Evolutionary conservation across 1,140 invertebrate species (phyloP).

Genomic region (Kradibia gibbosae): DNA sequence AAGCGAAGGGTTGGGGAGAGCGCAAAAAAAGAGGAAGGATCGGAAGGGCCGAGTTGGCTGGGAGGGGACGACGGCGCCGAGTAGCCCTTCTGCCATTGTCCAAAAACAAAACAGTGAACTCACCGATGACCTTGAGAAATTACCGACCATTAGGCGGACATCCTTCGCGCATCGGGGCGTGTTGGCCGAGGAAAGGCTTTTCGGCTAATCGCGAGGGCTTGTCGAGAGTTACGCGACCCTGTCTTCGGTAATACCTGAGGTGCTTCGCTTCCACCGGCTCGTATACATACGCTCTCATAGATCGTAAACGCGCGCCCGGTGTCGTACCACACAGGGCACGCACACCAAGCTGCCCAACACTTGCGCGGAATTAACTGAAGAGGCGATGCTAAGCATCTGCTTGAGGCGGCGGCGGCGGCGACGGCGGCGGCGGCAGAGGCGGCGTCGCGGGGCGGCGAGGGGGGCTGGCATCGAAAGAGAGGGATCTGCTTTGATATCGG

Average conservation of each 20-base stretch:
- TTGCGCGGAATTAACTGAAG: background rate
- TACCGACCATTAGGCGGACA: slow-evolving; percentile 44
- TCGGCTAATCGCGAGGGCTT: background rate
- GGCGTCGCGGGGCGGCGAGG: no score
- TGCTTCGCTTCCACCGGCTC: background rate
- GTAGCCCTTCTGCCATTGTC: background rate
- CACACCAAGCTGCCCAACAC: slow-evolving; percentile 11
- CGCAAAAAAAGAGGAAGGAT: background rate
- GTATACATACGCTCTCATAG: slow-evolving; percentile 1
- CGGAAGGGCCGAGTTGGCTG: background rate
- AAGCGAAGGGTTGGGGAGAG: background rate
- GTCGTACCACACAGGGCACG: slow-evolving; percentile 13
- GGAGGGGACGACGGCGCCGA: background rate
- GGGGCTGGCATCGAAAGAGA: no score
- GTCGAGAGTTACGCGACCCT: background rate
- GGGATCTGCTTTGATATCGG: no score
- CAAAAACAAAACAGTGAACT: slow-evolving; percentile 44
- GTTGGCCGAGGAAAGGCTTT: background rate
- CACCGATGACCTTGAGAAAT: slow-evolving; percentile 42
- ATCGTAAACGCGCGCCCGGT: slow-evolving; percentile 32
- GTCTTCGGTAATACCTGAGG: background rate
- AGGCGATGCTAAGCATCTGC: background rate
- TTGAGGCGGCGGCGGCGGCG: background rate
- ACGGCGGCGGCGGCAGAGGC: no score
- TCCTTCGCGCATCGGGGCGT: background rate